Percentiles rank a stretch among this genome's conserved stretches.
Evolutionary conservation across 2,888 invertebrate species (phyloP).

Genomic region (Zonitis immaculata): DNA sequence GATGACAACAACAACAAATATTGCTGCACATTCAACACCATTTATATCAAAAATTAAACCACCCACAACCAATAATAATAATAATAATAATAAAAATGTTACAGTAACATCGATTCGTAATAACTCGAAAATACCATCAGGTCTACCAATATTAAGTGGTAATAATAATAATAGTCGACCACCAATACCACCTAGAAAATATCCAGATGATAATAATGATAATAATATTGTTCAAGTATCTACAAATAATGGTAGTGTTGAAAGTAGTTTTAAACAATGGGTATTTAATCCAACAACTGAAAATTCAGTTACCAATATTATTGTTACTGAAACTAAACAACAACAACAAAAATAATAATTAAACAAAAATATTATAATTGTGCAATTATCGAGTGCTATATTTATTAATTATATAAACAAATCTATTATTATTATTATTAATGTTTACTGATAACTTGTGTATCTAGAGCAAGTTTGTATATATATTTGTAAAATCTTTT

Average conservation of each 20-base stretch:
- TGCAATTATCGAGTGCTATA: constrained; percentile 9
- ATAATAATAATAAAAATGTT: constrained; percentile 48
- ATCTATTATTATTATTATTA: not conserved
- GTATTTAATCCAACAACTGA: constrained; percentile 46
- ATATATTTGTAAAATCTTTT: constrained; percentile 7
- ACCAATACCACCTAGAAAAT: constrained; percentile 51
- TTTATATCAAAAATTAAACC: constrained; percentile 38
- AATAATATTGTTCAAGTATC: constrained; percentile 37
- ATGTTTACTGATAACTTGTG: constrained; percentile 1
- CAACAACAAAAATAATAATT: constrained; percentile 19
- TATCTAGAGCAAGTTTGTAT: constrained; percentile 1
- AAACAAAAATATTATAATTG: too few species aligned
- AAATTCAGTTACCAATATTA: constrained; percentile 42
- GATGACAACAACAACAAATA: constrained; percentile 40
- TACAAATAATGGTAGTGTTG: constrained; percentile 36
- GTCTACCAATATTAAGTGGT: constrained; percentile 40
- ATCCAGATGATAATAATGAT: too few species aligned
- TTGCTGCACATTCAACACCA: constrained; percentile 40
- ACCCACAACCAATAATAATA: constrained; percentile 18
- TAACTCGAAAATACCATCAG: constrained; percentile 53
- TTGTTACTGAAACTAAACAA: constrained; percentile 39
- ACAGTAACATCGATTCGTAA: constrained; percentile 61
- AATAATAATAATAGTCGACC: constrained; percentile 50
- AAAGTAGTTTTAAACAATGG: constrained; percentile 48
- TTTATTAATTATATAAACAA: constrained; percentile 6